phyloP scores from a whole-genome alignment of 2,113 vertebrate species.

The Eonycteris spelaea region DNA sequence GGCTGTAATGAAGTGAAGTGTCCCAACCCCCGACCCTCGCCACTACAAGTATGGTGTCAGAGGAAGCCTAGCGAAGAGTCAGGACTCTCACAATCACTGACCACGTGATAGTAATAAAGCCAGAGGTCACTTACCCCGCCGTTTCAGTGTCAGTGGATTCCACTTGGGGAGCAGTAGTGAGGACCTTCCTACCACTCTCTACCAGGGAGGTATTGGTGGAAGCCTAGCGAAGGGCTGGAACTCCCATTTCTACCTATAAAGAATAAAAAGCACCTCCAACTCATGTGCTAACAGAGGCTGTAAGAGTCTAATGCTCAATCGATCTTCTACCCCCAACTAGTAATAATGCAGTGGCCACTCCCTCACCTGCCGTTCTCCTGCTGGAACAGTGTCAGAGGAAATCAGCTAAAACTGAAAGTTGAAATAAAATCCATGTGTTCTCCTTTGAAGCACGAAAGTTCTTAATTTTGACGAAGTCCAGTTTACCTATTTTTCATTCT shows the following conservation, averaged over 20 bases:
- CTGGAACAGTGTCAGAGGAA: background rate
- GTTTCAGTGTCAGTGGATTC: background rate
- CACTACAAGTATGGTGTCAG: background rate
- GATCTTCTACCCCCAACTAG: background rate
- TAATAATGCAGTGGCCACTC: background rate
- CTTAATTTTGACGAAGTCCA: background rate
- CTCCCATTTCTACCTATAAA: background rate
- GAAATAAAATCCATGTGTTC: background rate
- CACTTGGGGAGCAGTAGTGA: background rate
- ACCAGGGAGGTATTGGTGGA: background rate
- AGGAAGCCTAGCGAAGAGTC: background rate
- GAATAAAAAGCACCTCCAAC: background rate
- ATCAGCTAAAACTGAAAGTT: background rate
- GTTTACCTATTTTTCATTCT: background rate
- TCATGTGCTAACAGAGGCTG: background rate
- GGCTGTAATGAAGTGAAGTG: background rate
- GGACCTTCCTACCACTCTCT: background rate
- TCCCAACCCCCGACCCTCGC: no score
- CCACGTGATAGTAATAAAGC: background rate
- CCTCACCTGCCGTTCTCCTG: background rate
- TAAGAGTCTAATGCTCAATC: background rate
- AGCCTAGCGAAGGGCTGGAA: background rate
- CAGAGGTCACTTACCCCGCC: background rate
- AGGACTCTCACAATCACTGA: background rate
- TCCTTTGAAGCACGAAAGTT: background rate